These are phyloP conservation scores for Calephelis perditalis DNA, from an alignment of 2,888 invertebrate genomes.

Conservation along the genomic window DNA sequence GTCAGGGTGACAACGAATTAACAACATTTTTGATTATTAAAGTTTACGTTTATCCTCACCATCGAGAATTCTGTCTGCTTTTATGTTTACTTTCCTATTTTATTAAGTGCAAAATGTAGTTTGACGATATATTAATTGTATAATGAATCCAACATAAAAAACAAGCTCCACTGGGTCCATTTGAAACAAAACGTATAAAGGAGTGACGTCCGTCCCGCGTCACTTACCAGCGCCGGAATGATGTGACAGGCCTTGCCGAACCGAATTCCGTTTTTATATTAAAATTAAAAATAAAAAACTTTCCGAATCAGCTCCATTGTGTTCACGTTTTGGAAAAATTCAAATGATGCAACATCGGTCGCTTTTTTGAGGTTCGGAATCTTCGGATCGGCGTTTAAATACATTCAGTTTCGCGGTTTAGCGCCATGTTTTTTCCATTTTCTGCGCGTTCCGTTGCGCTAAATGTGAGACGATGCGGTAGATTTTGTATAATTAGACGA, in stretches of 20 bases:
- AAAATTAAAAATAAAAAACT: constrained; percentile 64
- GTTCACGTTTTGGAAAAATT: constrained; percentile 77
- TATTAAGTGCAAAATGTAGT: constrained; percentile 9
- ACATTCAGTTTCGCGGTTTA: constrained; percentile 75
- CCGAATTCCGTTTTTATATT: constrained; percentile 69
- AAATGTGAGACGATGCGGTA: constrained; percentile 58
- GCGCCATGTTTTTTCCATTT: constrained; percentile 78
- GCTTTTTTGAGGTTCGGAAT: constrained; percentile 67
- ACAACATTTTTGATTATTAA: too few species aligned
- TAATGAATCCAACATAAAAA: constrained; percentile 65
- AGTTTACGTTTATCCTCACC: too few species aligned
- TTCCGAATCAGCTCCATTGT: constrained; percentile 74
- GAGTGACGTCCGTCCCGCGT: constrained; percentile 77
- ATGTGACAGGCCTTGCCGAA: constrained; percentile 76
- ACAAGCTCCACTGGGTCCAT: constrained; percentile 64
- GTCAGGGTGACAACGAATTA: too few species aligned
- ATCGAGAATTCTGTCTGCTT: too few species aligned
- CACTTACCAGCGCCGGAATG: constrained; percentile 77
- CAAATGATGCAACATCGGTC: constrained; percentile 66
- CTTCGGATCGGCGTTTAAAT: constrained; percentile 75
- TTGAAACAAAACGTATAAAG: constrained; percentile 72
- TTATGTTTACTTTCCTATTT: background rate
- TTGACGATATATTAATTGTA: constrained; percentile 57
- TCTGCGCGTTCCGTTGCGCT: constrained; percentile 68
- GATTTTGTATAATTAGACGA: constrained; percentile 69